Base-by-base conservation (phyloP, 2,888 invertebrate species). In the Drosophila emarginata region DNA sequence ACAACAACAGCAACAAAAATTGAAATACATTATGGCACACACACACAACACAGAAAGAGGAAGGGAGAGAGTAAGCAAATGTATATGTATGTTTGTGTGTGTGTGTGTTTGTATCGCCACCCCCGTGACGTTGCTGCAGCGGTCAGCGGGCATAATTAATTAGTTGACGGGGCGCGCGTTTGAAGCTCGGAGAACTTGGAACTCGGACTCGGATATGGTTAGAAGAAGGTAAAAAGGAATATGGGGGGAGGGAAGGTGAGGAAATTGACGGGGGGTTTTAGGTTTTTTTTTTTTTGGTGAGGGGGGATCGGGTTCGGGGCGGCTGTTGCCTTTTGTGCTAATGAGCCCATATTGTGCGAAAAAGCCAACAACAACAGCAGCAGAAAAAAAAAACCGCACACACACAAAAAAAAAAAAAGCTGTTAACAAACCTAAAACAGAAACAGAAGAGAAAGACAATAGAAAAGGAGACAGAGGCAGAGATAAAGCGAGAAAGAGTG, bases 301-400 rank as follows among this genome's bases (percentile, higher is more conserved):
- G 6, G 26, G 37, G 61, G 37, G 12, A 51, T 12, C 36, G 11
- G 59, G 18, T 62, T 57, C 62, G 58, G 23, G 64, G 62, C 54
- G 61, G 60, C 72, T 66, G 81, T 54, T 57, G 70, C 65, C 68
- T 68, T 67, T 77, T 78, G 76, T 85, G 83, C 87, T 88, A 84
- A 87, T 84, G 88, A 87, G 88, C 73, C 78, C 87, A 83, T 86
- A 88, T 87, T 87, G 83, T 83, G 78, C 86, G 77, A 82, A 82
- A 78, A 32, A 56, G n/a, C 45, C 39, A 67, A 39, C 56, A 73
- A 65, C 61, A 45, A 64, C 52, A 61, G 45, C 64, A 67, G 62
- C 61, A 68, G 45, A 67, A 74, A 80, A 74, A 80, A 74, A 61
- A 72, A 79, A 78, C 58, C 58, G 76, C 60, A 36, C 28, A 56